Evolutionary conservation across 1,140 invertebrate species (phyloP).

Genomic region (Zaprionus inermis): DNA sequence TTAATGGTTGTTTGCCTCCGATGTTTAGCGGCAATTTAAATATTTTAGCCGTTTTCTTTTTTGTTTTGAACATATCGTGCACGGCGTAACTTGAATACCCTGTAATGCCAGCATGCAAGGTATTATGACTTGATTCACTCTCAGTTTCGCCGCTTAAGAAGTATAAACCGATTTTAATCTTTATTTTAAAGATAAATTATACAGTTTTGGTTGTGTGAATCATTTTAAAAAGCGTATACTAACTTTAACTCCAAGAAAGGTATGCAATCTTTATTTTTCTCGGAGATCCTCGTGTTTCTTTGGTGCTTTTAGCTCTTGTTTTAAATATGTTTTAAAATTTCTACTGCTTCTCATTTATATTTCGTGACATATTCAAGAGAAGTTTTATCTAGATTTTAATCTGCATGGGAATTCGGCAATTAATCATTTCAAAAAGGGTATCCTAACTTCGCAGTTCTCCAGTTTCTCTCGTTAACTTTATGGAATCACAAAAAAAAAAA

Average conservation of each 20-base stretch:
- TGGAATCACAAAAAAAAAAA: slow-evolving; percentile 36
- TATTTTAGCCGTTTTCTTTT: slow-evolving; percentile 70
- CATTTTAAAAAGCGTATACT: too few species aligned
- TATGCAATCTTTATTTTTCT: background rate
- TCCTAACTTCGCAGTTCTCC: background rate
- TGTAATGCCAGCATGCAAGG: background rate
- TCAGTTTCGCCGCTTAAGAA: too few species aligned
- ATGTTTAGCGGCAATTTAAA: slow-evolving; percentile 74
- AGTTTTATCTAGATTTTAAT: slow-evolving; percentile 1
- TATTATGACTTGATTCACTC: background rate
- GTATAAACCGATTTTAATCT: background rate
- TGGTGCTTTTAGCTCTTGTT: slow-evolving; percentile 25
- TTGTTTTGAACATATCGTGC: background rate
- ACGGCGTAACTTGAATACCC: slow-evolving; percentile 14
- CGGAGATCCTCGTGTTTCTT: background rate
- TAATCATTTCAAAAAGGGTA: background rate
- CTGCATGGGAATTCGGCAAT: background rate
- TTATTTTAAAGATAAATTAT: too few species aligned
- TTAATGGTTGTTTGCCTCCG: slow-evolving; percentile 69
- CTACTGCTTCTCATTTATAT: slow-evolving; percentile 64
- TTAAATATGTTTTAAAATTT: slow-evolving; percentile 55
- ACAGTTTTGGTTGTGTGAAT: too few species aligned
- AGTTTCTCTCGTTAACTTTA: slow-evolving; percentile 20
- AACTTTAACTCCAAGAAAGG: background rate
- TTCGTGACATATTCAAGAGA: slow-evolving; percentile 1